phyloP scores from a whole-genome alignment of 2,113 vertebrate genomes.

The Odocoileus hemionus region DNA sequence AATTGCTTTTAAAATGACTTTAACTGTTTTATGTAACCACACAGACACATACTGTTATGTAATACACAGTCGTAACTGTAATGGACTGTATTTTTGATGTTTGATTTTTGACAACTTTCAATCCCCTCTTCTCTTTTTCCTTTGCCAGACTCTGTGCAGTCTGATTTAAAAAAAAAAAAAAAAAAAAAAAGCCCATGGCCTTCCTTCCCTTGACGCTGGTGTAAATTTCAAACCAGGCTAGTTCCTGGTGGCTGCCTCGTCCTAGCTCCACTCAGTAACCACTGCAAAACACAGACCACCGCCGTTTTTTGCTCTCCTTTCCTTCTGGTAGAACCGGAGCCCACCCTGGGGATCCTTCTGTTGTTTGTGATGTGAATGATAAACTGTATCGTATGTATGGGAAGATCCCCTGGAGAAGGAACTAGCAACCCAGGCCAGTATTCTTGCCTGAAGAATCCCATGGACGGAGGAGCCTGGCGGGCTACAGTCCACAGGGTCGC shows the following conservation, averaged over 20 bases:
- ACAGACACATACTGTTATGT: background rate
- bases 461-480: background rate
- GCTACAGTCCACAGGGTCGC: background rate
- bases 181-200: background rate
- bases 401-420: background rate
- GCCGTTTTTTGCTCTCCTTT: background rate
- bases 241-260: accelerated
- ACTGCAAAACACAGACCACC: background rate
- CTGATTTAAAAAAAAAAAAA: background rate
- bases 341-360: background rate
- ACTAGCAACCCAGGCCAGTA: background rate
- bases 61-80: background rate
- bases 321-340: background rate
- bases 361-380: background rate
- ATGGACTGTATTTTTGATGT: background rate
- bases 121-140: background rate
- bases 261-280: background rate
- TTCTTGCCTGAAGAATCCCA: background rate
- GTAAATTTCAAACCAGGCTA: background rate
- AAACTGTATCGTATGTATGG: background rate
- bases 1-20: background rate
- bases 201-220: accelerated
- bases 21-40: background rate
- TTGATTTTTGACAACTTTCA: background rate
- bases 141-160: background rate